Evolutionary conservation across 2,113 vertebrate species (phyloP).

Genomic region (Dicentrarchus labrax): DNA sequence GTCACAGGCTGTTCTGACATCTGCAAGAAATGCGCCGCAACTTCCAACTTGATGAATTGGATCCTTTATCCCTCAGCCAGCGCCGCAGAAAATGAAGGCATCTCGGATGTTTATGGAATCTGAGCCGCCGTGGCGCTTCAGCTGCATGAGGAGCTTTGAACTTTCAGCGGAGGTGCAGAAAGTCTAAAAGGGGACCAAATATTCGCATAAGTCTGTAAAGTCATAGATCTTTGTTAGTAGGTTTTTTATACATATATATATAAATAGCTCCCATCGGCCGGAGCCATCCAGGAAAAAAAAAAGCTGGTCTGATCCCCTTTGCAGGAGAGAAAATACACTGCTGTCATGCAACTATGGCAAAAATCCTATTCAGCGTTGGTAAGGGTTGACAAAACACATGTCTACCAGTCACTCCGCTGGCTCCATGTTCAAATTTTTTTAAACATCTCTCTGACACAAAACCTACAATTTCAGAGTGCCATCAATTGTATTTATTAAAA

Average conservation of each 20-base stretch:
- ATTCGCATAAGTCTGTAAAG: not conserved
- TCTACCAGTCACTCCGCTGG: not conserved
- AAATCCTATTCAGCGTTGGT: slow-evolving; percentile 34
- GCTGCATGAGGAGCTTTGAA: slow-evolving; percentile 41
- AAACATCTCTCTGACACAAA: not conserved
- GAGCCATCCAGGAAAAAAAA: not conserved
- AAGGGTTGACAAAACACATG: slow-evolving; percentile 38
- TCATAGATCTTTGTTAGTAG: not conserved
- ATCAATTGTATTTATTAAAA: no score
- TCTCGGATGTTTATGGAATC: slow-evolving; percentile 65
- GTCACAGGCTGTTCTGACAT: slow-evolving; percentile 56
- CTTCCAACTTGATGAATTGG: slow-evolving; percentile 60
- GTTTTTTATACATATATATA: slow-evolving; percentile 16
- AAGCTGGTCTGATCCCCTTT: slow-evolving; percentile 24
- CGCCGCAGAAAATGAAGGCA: slow-evolving; percentile 47
- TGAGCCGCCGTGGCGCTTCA: slow-evolving; percentile 49
- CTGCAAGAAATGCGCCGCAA: slow-evolving; percentile 35
- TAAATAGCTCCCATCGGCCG: slow-evolving; percentile 20
- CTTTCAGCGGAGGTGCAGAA: slow-evolving; percentile 34
- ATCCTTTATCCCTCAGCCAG: slow-evolving; percentile 52
- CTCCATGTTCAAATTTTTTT: not conserved
- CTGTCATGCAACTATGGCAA: slow-evolving; percentile 50
- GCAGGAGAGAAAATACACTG: slow-evolving; percentile 40
- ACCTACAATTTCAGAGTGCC: no score
- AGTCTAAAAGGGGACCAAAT: not conserved